Conservation (phyloP, 1,140 invertebrate genomes). For the Ridgeia piscesae region DNA sequence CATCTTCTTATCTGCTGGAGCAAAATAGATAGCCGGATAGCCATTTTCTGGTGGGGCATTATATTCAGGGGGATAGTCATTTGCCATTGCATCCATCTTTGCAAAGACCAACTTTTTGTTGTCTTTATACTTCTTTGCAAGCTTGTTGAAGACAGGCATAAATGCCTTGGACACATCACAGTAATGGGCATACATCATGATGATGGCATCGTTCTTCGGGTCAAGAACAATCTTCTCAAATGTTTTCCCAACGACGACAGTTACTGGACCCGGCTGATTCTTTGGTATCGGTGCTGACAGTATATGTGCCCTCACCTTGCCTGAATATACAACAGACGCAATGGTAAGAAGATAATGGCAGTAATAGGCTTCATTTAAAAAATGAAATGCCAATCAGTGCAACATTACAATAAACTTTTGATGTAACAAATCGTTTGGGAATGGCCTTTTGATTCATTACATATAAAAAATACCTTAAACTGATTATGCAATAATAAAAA, state of each 20-base stretch:
- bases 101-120: conserved; percentile 89
- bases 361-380: background rate
- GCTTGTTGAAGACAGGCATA: conserved; percentile 94
- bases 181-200: conserved; percentile 99
- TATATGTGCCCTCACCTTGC: conserved; percentile 83
- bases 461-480: too few species aligned
- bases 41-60: conserved; percentile 78
- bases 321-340: conserved; percentile 36
- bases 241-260: conserved; percentile 93
- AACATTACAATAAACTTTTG: too few species aligned
- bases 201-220: conserved; percentile 86
- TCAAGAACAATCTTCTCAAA: conserved; percentile 94
- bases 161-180: conserved; percentile 95
- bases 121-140: conserved; percentile 78
- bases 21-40: conserved; percentile 97
- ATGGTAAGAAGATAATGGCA: background rate
- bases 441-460: too few species aligned
- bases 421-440: too few species aligned
- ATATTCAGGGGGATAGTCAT: conserved; percentile 79
- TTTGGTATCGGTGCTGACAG: conserved; percentile 94
- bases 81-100: conserved; percentile 97
- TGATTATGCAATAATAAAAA: too few species aligned
- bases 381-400: background rate
- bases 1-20: conserved; percentile 79
- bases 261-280: conserved; percentile 70